Evolutionary conservation across 37 sponge, comb jelly and placozoan genomes (phyloP).

Genomic region (Oscarella lobularis): DNA sequence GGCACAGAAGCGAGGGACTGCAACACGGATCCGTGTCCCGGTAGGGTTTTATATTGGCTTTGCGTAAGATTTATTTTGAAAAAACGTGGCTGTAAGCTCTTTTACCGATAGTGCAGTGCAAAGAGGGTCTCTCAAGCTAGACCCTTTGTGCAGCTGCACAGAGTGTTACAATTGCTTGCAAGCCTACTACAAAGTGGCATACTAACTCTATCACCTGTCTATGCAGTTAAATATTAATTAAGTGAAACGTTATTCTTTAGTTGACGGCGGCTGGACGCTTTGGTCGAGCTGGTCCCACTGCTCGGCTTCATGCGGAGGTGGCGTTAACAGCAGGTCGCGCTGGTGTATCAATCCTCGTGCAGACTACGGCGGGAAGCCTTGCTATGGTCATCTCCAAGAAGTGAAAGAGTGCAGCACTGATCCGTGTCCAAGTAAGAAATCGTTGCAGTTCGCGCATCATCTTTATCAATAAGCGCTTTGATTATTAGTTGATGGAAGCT

Average conservation of each 20-base stretch:
- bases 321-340: background rate
- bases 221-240: no score
- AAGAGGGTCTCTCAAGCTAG: no score
- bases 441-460: background rate
- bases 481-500: background rate
- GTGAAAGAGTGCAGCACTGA: background rate
- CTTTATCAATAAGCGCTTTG: background rate
- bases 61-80: no score
- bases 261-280: slow-evolving; percentile 5
- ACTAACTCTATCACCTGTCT: no score
- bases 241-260: background rate
- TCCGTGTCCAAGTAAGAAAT: background rate
- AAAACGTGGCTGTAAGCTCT: no score
- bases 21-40: background rate
- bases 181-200: no score
- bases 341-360: slow-evolving; percentile 11
- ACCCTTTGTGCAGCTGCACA: no score
- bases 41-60: no score
- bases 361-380: background rate
- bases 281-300: slow-evolving; percentile 12
- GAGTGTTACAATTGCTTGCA: no score
- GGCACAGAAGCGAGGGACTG: background rate
- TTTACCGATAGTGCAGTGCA: no score
- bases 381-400: background rate
- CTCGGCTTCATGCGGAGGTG: slow-evolving; percentile 2